phyloP scores from a whole-genome alignment of 2,113 vertebrate genomes.

The Eulemur rufifrons region DNA sequence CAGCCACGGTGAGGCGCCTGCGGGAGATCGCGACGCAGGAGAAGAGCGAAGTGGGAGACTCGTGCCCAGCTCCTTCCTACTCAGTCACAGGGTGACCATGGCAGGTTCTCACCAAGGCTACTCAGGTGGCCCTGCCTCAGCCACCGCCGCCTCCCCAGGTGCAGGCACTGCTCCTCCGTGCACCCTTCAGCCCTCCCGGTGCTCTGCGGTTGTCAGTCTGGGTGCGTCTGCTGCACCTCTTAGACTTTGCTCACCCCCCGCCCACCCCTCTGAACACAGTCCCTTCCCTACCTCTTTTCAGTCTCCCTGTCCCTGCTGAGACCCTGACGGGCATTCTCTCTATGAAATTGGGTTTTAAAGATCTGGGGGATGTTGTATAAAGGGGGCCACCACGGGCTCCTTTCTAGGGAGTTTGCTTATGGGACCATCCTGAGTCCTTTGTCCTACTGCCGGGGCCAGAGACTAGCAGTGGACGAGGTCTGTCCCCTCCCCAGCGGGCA shows the following conservation, averaged over 20 bases:
- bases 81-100: background rate
- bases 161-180: too few relatives aligned
- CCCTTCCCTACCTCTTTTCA: background rate
- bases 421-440: background rate
- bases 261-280: background rate
- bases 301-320: background rate
- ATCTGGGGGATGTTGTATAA: accelerated
- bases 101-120: background rate
- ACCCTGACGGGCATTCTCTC: background rate
- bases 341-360: background rate
- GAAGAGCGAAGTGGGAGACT: background rate
- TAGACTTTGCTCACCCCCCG: background rate
- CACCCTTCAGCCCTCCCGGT: background rate
- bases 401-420: background rate
- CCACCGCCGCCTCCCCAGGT: too few relatives aligned
- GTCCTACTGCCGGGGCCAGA: background rate
- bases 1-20: background rate
- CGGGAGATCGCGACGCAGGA: background rate
- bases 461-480: background rate
- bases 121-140: background rate
- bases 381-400: background rate
- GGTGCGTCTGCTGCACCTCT: background rate
- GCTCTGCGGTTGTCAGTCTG: background rate
- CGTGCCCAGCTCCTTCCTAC: background rate
- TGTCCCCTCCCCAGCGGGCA: background rate